Evolutionary conservation across 2,113 vertebrate genomes (phyloP).

Genomic region (Hippolais icterina): DNA sequence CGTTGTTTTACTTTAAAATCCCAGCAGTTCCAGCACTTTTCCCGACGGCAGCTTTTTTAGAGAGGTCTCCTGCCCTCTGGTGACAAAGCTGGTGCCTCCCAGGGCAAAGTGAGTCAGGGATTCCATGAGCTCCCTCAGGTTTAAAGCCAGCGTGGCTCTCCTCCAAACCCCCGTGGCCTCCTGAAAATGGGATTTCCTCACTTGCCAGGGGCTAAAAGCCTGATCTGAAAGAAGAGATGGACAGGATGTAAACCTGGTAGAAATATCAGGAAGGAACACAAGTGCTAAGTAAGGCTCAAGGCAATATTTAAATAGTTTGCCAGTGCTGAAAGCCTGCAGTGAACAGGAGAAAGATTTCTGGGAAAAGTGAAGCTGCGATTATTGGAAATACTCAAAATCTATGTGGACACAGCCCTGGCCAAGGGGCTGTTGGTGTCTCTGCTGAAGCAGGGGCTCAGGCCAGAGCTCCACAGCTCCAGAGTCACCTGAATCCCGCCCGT

Average conservation of each 20-base stretch:
- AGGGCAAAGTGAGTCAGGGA: fast-evolving
- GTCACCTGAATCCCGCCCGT: not conserved
- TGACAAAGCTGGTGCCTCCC: not conserved
- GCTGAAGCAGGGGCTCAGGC: not conserved
- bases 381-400: not conserved
- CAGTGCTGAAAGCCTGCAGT: not conserved
- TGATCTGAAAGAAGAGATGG: not conserved
- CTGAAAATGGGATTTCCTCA: not conserved
- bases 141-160: not conserved
- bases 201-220: not conserved
- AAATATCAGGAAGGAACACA: not conserved
- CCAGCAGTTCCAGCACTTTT: not conserved
- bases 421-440: fast-evolving
- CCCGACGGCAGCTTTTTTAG: not conserved
- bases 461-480: not conserved
- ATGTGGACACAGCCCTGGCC: fast-evolving
- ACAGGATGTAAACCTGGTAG: not conserved
- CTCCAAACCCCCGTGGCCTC: not conserved
- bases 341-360: not conserved
- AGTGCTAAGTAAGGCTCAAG: too few relatives aligned
- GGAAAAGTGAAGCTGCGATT: fast-evolving
- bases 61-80: not conserved
- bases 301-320: not conserved
- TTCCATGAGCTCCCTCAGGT: fast-evolving
- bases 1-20: not conserved